These are phyloP conservation scores for Microplitis manilae DNA, from an alignment of 2,888 invertebrate species.

Conservation along the genomic window DNA sequence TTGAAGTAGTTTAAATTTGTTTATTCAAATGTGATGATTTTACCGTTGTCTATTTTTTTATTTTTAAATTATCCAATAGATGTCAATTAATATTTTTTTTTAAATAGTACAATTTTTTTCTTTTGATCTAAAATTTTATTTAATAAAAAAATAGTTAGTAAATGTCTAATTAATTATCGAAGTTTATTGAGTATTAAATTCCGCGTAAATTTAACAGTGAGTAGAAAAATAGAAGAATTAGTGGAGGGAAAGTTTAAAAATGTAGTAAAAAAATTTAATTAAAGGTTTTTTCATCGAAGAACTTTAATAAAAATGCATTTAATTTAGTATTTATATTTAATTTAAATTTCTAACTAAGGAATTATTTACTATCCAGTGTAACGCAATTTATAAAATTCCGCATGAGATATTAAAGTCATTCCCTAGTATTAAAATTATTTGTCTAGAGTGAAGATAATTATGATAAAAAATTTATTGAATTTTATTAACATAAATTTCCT, in stretches of 20 bases:
- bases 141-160: too few relatives aligned
- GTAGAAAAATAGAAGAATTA: not conserved
- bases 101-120: not conserved
- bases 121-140: not conserved
- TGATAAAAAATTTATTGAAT: not conserved
- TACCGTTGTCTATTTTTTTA: not conserved
- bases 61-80: not conserved
- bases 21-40: not conserved
- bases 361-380: not conserved
- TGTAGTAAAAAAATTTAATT: not conserved
- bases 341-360: not conserved
- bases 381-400: not conserved
- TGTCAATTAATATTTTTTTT: not conserved
- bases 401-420: not conserved
- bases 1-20: not conserved
- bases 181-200: constrained; percentile 36
- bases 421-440: not conserved
- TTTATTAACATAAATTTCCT: too few relatives aligned
- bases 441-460: not conserved
- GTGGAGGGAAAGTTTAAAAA: not conserved
- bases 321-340: not conserved
- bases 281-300: not conserved
- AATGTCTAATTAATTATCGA: not conserved
- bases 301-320: not conserved
- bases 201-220: not conserved